Percentiles rank a stretch among this genome's conserved stretches.
Evolutionary conservation across 2,797 vertebrate species (phyloP).

Genomic region (Micropoecilia bifurca): DNA sequence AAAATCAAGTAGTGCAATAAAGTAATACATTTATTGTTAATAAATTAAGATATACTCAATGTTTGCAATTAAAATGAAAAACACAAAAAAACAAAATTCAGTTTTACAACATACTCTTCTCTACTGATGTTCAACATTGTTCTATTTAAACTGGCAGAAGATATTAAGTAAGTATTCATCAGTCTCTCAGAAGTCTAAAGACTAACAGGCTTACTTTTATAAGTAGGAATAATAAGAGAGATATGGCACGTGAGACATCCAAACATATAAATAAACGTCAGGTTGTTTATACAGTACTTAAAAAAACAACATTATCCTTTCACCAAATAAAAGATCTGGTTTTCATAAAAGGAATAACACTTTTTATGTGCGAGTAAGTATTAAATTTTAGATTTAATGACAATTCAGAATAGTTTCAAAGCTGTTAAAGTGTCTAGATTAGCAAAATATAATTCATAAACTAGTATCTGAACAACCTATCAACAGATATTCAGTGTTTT

Average conservation of each 20-base stretch:
- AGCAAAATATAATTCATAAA: no score
- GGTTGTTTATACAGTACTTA: no score
- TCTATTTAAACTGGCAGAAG: conserved; percentile 9
- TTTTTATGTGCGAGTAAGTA: no score
- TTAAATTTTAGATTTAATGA: no score
- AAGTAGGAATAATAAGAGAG: no score
- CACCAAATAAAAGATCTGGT: no score
- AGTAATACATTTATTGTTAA: not conserved
- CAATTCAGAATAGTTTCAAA: no score
- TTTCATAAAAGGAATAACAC: no score
- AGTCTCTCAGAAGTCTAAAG: not conserved
- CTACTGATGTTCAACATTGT: not conserved
- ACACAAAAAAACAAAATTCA: not conserved
- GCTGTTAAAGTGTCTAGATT: no score
- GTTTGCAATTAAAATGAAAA: not conserved
- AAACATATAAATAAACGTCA: no score
- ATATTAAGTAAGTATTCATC: not conserved
- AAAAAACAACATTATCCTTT: no score
- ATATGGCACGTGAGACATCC: no score
- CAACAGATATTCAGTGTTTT: not conserved
- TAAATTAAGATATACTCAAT: not conserved
- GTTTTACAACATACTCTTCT: not conserved
- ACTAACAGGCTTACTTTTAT: not conserved
- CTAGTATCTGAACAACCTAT: not conserved
- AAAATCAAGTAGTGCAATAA: not conserved